phyloP scores from a whole-genome alignment of 2,113 vertebrate species.

The Montifringilla adamsi region DNA sequence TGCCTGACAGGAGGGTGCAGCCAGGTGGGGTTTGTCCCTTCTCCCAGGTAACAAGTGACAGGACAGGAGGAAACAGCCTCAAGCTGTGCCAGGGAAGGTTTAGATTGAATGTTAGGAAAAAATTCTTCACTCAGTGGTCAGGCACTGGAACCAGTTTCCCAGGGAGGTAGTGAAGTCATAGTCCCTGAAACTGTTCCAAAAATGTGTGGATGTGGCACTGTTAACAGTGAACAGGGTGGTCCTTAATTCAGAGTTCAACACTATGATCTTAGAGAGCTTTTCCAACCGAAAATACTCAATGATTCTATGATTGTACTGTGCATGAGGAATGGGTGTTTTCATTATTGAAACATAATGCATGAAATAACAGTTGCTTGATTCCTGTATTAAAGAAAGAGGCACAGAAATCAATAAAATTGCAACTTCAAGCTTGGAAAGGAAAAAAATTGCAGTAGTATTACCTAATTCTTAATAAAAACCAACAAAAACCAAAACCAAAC shows the following conservation, averaged over 20 bases:
- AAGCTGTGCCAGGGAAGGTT: background rate
- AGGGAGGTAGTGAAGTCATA: background rate
- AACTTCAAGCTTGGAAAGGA: background rate
- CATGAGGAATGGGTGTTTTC: background rate
- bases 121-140: background rate
- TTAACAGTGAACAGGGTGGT: background rate
- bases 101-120: background rate
- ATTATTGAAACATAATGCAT: background rate
- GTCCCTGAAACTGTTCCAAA: background rate
- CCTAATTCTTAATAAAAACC: background rate
- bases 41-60: background rate
- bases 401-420: background rate
- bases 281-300: background rate
- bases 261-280: background rate
- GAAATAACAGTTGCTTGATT: background rate
- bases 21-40: accelerated
- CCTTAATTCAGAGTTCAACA: background rate
- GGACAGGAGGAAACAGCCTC: background rate
- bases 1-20: background rate
- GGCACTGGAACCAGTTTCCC: background rate
- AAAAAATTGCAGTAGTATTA: background rate
- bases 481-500: background rate
- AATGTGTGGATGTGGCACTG: background rate
- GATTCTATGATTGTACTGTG: background rate
- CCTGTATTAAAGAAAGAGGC: background rate